Evolutionary conservation across 1,140 invertebrate species (phyloP).

Genomic region (Polyergus mexicanus): DNA sequence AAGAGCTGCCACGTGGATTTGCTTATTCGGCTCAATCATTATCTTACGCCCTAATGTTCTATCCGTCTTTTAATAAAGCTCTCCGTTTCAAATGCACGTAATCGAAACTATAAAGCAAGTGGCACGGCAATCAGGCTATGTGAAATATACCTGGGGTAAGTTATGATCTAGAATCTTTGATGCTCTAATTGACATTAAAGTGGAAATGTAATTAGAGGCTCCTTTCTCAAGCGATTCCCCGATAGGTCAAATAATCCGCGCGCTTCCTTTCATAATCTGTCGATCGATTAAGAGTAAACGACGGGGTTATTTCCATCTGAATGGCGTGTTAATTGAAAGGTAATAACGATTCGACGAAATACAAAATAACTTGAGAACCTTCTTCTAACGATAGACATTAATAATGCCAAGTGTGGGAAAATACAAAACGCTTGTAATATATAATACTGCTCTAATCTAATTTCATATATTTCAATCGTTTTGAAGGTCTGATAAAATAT

Average conservation of each 20-base stretch:
- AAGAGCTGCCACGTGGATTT: slow-evolving; percentile 35
- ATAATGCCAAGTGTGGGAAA: not conserved
- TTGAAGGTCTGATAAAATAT: not conserved
- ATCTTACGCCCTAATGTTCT: not conserved
- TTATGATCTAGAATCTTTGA: slow-evolving; percentile 67
- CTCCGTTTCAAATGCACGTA: slow-evolving; percentile 6
- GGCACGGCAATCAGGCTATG: slow-evolving; percentile 64
- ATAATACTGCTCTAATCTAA: not conserved
- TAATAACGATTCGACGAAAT: slow-evolving; percentile 28
- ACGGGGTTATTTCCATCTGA: not conserved
- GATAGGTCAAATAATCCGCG: slow-evolving; percentile 31
- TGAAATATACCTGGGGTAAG: slow-evolving; percentile 60
- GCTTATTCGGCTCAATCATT: slow-evolving; percentile 17
- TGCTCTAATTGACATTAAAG: slow-evolving; percentile 62
- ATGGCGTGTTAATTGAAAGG: slow-evolving; percentile 45
- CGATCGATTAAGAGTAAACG: slow-evolving; percentile 39
- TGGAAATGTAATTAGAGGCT: slow-evolving; percentile 71
- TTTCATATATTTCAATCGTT: not conserved
- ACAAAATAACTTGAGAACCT: not conserved
- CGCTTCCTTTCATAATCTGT: slow-evolving; percentile 28
- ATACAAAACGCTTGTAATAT: not conserved
- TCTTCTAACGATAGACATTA: not conserved
- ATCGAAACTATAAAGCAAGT: slow-evolving; percentile 56
- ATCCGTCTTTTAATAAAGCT: slow-evolving; percentile 25
- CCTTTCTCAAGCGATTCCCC: slow-evolving; percentile 43